Evolutionary conservation across 2,113 vertebrate species (phyloP), one percentile per base, ranked within the genome.

Genomic region (Alces alces): DNA sequence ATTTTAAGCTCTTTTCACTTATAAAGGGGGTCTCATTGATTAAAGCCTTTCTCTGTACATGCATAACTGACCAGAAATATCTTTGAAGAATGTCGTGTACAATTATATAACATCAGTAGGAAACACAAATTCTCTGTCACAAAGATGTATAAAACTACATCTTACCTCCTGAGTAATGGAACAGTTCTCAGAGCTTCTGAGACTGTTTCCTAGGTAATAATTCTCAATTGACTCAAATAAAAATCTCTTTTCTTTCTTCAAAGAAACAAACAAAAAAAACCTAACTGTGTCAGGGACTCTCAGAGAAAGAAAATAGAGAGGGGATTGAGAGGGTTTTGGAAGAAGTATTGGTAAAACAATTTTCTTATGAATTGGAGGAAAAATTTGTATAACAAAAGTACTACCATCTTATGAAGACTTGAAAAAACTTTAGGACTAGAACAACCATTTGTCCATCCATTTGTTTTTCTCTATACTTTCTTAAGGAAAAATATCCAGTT

Each of bases 241-340:
- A 79, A 80, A 52, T 33, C 58, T 80, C 78, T 79, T 79, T 50
- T 79, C 16, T 80, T 50, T 80, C 78, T 80, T 50, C 17, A 43
- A 43, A 43, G 13, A 73, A 25, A 8, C 23, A 57, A 57, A 21
- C 6, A 55, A 43, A 11, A 15, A 76, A 43, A 43, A 12, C 33
- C 0, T 2, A 43, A 76, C 39, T 12, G 1, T 14, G 3, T 16
- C 80, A 87, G 27, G 36, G 17, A 10, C 6, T 9, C 43, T 45
- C 17, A 58, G 33, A 78, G 39, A 70, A 23, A 60, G 4, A 84
- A 27, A 80, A 43, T 9, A 60, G 9, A 80, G 79, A 89, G 7
- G 1, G 6, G 5, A 27, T 4, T 2, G 54, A 80, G 43, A 45
- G 43, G 8, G 7, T 76, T 3, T 61, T 66, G 19, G 13, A 39